phyloP scores from a whole-genome alignment of 1,140 invertebrate genomes.

The Batillaria attramentaria region DNA sequence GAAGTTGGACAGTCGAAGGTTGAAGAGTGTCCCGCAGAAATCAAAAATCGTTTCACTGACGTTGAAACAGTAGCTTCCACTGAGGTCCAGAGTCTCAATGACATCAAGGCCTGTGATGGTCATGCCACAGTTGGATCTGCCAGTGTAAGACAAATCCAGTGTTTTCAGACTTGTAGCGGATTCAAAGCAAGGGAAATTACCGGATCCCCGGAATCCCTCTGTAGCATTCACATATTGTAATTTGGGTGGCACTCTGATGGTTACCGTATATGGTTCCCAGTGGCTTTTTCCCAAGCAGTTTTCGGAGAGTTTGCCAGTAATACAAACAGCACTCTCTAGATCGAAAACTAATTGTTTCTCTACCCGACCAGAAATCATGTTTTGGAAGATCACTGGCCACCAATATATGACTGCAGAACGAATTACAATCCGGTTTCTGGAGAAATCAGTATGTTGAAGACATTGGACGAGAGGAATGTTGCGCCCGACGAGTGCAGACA shows the following conservation, averaged over 20 bases:
- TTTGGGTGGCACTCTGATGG: background rate
- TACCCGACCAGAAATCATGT: background rate
- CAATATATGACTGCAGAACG: background rate
- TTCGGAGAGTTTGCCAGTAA: too few species aligned
- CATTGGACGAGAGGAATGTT: background rate
- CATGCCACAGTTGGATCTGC: background rate
- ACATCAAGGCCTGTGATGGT: background rate
- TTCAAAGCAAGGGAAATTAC: too few species aligned
- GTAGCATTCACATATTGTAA: background rate
- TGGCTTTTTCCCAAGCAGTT: too few species aligned
- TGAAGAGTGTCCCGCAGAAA: background rate
- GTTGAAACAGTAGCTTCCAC: slow-evolving; percentile 20
- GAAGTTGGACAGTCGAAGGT: background rate
- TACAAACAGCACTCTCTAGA: background rate
- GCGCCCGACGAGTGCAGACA: background rate
- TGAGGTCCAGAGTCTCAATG: slow-evolving; percentile 7
- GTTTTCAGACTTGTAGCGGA: background rate
- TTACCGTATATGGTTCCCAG: background rate
- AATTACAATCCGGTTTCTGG: background rate
- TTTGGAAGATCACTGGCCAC: background rate
- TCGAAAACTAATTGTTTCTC: slow-evolving; percentile 1
- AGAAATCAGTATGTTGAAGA: background rate
- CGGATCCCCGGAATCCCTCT: too few species aligned
- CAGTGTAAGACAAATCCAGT: slow-evolving; percentile 3
- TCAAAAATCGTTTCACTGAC: slow-evolving; percentile 20